These are phyloP conservation scores for Speoplatyrhinus poulsoni DNA, from an alignment of 2,113 vertebrate species.

Conservation along the genomic window DNA sequence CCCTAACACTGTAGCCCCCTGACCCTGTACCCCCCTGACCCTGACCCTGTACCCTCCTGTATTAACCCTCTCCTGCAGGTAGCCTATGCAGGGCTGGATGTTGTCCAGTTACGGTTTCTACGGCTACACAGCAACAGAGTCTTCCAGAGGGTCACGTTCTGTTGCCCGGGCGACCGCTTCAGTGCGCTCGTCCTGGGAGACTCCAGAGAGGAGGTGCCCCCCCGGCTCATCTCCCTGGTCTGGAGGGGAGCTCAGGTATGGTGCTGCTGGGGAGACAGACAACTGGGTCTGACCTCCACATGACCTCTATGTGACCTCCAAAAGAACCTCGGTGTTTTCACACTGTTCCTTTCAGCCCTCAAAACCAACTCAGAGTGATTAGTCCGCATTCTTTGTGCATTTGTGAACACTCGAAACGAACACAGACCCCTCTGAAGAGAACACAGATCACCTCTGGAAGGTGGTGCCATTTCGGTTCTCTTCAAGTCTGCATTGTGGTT, in stretches of 20 bases:
- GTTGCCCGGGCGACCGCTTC: slow-evolving; percentile 36
- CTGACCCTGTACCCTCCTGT: too few species aligned
- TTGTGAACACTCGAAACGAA: too few species aligned
- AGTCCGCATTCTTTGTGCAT: too few species aligned
- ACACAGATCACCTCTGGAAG: too few species aligned
- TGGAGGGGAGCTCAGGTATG: slow-evolving; percentile 62
- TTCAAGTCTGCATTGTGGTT: too few species aligned
- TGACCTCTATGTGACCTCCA: not conserved
- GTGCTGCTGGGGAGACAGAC: not conserved
- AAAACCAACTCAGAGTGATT: too few species aligned
- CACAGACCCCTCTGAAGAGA: too few species aligned
- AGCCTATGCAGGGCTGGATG: slow-evolving; percentile 64
- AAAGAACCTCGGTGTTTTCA: too few species aligned
- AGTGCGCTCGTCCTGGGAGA: slow-evolving; percentile 64
- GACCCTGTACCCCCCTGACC: too few species aligned
- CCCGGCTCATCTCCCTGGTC: slow-evolving; percentile 46
- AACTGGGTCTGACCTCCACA: slow-evolving; percentile 8
- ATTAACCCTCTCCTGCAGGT: slow-evolving; percentile 57
- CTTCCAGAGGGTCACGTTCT: slow-evolving; percentile 68
- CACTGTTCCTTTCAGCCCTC: too few species aligned
- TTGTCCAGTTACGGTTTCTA: slow-evolving; percentile 79
- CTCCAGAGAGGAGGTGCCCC: slow-evolving; percentile 41
- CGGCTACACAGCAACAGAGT: slow-evolving; percentile 71
- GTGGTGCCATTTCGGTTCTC: too few species aligned
- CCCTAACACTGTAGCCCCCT: too few species aligned